These are phyloP conservation scores for Eulemur coronatus DNA, from an alignment of 2,797 vertebrate species.

Conservation along the genomic window DNA sequence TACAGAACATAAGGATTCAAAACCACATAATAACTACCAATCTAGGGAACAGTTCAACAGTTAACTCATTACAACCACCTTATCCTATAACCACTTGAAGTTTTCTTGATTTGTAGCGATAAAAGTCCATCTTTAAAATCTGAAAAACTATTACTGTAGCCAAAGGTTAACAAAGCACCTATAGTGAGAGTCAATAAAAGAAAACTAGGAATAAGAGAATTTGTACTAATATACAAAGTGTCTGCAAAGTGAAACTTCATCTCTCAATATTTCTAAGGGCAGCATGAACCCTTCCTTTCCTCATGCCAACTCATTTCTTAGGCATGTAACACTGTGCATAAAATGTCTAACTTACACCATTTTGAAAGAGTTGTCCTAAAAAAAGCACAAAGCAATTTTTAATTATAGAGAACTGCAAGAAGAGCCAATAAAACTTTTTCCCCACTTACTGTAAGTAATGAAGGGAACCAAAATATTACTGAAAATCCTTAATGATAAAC, in stretches of 20 bases:
- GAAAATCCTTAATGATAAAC: constrained; percentile 43
- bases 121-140: constrained; percentile 9
- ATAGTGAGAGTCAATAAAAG: neutral
- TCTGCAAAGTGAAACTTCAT: constrained; percentile 10
- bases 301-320: neutral
- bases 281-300: neutral
- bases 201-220: constrained; percentile 17
- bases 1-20: neutral
- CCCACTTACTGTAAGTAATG: neutral
- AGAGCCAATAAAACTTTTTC: neutral
- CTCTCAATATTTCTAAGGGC: constrained; percentile 21
- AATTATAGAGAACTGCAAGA: constrained; percentile 5
- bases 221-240: neutral
- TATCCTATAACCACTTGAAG: neutral
- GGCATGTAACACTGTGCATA: neutral
- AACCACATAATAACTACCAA: neutral
- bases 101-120: neutral
- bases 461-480: constrained; percentile 25
- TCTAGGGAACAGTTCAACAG: neutral
- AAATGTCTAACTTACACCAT: constrained; percentile 11
- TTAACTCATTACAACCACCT: neutral
- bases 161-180: constrained; percentile 25
- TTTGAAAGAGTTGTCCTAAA: neutral
- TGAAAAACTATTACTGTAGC: neutral
- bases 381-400: constrained; percentile 2